A percentile compares a stretch with the other conserved stretches of the same genome.
Evolutionary conservation across 1,140 invertebrate species (phyloP).

Genomic region (Uloborus diversus): DNA sequence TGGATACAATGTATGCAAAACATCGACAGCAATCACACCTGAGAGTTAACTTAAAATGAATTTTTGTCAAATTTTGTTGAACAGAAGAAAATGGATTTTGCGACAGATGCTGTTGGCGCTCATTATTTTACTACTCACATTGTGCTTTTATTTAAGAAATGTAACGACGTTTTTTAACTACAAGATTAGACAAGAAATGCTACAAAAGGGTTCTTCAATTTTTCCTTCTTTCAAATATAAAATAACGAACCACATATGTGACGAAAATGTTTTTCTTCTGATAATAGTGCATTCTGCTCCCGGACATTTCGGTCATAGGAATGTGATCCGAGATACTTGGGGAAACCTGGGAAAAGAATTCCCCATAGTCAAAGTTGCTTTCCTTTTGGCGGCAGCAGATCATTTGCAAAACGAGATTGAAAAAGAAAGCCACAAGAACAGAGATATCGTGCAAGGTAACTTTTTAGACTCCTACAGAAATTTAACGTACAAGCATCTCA

Average conservation of each 20-base stretch:
- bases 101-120: no score
- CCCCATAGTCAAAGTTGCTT: conserved; percentile 29
- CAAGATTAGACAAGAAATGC: no score
- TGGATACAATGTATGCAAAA: no score
- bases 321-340: conserved; percentile 69
- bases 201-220: no score
- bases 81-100: no score
- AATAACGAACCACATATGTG: conserved; percentile 30
- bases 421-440: conserved; percentile 73
- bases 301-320: conserved; percentile 75
- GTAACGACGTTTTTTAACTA: no score
- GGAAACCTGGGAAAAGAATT: conserved; percentile 6
- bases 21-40: no score
- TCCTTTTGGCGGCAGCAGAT: conserved; percentile 26
- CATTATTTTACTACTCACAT: no score
- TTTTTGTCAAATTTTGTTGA: no score
- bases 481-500: conserved; percentile 87
- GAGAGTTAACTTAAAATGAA: no score
- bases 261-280: conserved; percentile 63
- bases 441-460: conserved; percentile 80
- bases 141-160: no score
- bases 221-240: conserved; percentile 40
- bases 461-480: conserved; percentile 85
- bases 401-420: conserved; percentile 45
- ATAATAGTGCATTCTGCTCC: conserved; percentile 81